Conservation (phyloP, 2,888 invertebrate genomes). For the Cataglyphis cursor region DNA sequence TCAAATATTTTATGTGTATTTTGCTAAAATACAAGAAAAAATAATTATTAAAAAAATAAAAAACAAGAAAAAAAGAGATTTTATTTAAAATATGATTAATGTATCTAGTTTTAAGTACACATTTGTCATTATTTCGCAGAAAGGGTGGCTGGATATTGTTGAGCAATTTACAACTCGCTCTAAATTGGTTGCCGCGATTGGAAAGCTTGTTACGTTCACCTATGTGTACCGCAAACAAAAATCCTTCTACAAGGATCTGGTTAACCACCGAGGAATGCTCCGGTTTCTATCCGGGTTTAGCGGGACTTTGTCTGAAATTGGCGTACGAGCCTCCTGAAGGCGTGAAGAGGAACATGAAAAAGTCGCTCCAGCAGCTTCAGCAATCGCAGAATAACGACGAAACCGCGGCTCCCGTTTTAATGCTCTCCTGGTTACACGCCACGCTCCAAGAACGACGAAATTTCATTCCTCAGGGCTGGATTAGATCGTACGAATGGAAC, state of each 20-base stretch:
- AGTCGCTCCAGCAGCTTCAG: conserved; percentile 82
- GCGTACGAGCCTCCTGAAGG: conserved; percentile 86
- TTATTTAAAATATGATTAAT: not conserved
- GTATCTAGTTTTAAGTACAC: not conserved
- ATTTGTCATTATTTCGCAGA: conserved; percentile 61
- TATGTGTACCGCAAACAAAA: conserved; percentile 79
- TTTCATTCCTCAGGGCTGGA: conserved; percentile 91
- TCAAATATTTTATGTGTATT: not conserved
- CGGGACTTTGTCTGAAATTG: conserved; percentile 83
- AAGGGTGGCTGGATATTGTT: conserved; percentile 84
- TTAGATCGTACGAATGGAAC: conserved; percentile 95
- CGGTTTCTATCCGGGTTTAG: conserved; percentile 84
- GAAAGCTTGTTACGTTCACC: conserved; percentile 83
- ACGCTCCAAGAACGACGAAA: conserved; percentile 95
- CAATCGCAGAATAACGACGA: conserved; percentile 70
- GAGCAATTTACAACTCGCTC: conserved; percentile 84
- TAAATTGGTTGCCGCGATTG: conserved; percentile 84
- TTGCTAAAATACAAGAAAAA: not conserved
- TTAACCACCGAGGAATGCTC: conserved; percentile 83
- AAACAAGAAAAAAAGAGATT: not conserved
- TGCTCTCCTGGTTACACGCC: conserved; percentile 95
- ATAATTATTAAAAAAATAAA: not conserved
- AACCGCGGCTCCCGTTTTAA: conserved; percentile 88
- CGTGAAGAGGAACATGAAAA: conserved; percentile 83
- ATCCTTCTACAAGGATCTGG: conserved; percentile 81